Percentiles rank a stretch among this genome's conserved stretches.
Conservation (phyloP, 2,797 vertebrate genomes). For the Neoniphon sammara region DNA sequence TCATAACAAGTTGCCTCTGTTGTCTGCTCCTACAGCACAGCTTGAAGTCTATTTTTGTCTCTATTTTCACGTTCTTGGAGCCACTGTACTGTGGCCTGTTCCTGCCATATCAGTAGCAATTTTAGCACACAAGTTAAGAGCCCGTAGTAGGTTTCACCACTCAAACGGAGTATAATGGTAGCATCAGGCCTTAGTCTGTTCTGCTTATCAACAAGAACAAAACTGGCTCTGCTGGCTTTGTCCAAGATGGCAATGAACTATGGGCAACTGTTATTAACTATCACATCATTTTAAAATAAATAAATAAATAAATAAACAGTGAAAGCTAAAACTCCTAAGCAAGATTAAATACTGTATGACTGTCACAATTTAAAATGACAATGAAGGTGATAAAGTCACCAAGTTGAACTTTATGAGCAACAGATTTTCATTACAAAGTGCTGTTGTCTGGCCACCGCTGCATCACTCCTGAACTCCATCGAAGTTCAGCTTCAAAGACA, state of each 20-base stretch:
- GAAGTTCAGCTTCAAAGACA: background rate
- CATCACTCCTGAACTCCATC: conserved; percentile 2
- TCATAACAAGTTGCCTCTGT: background rate
- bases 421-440: background rate
- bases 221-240: background rate
- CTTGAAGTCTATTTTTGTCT: background rate
- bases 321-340: no score
- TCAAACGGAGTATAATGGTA: background rate
- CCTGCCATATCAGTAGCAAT: background rate
- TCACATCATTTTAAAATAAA: background rate
- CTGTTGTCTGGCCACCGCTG: background rate
- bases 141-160: background rate
- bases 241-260: background rate
- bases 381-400: conserved; percentile 1
- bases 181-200: background rate
- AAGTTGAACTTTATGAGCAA: background rate
- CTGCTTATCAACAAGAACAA: background rate
- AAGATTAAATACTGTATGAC: no score
- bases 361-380: background rate
- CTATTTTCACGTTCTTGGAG: background rate
- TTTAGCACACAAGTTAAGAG: background rate
- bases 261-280: background rate
- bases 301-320: background rate
- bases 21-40: background rate
- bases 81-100: background rate